phyloP scores from a whole-genome alignment of 2,113 vertebrate species.

The Misgurnus mizolepis region DNA sequence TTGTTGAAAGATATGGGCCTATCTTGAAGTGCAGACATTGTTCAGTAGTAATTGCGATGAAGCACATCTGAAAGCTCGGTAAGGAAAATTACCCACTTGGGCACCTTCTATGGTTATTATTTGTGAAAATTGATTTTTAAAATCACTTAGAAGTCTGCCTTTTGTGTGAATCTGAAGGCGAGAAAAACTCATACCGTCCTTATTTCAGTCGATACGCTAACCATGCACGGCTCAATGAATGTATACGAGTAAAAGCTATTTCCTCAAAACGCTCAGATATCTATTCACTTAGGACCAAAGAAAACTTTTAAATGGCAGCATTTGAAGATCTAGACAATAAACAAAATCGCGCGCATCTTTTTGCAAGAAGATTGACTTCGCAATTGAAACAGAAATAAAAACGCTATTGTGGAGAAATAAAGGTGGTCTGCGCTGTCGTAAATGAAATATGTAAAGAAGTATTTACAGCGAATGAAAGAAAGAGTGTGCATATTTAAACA shows the following conservation, averaged over 20 bases:
- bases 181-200: not conserved
- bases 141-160: constrained; percentile 7
- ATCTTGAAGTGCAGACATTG: constrained; percentile 7
- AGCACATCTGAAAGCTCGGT: constrained; percentile 18
- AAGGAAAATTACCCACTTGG: constrained; percentile 44
- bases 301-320: constrained; percentile 34
- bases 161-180: constrained; percentile 13
- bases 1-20: not conserved
- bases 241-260: not conserved
- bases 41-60: constrained; percentile 38
- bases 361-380: constrained; percentile 41
- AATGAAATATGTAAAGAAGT: not conserved
- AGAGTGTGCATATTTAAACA: not conserved
- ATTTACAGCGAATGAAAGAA: not conserved
- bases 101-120: constrained; percentile 41
- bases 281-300: constrained; percentile 23
- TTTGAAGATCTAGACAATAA: constrained; percentile 22
- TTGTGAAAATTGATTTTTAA: constrained; percentile 40
- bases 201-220: constrained; percentile 24
- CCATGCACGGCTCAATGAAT: not conserved
- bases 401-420: not conserved
- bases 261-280: constrained; percentile 17
- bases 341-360: not conserved
- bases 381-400: constrained; percentile 18
- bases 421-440: not conserved